Percentiles rank a stretch among this genome's conserved stretches.
Evolutionary conservation across 2,888 invertebrate species (phyloP).

Genomic region (Amblyjoppa proteus): DNA sequence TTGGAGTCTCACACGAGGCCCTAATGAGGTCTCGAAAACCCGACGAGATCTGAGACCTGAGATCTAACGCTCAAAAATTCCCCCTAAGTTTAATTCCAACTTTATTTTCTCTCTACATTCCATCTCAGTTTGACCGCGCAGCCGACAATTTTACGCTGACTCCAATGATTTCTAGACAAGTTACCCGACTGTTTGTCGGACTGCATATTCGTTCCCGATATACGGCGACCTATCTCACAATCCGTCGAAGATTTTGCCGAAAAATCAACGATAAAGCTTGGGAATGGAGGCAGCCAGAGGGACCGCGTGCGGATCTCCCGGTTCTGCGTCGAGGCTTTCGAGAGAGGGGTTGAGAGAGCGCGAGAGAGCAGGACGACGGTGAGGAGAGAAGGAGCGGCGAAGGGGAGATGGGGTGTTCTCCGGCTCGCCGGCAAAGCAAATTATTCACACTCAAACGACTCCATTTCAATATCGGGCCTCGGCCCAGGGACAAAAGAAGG

Average conservation of each 20-base stretch:
- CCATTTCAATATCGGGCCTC: constrained; percentile 88
- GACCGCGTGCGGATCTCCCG: constrained; percentile 46
- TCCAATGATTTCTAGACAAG: not conserved
- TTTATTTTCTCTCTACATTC: not conserved
- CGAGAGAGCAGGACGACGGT: constrained; percentile 60
- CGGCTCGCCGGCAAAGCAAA: constrained; percentile 87
- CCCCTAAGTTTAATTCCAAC: not conserved
- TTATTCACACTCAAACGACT: constrained; percentile 91
- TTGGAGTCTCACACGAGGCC: too few relatives aligned
- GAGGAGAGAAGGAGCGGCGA: constrained; percentile 57
- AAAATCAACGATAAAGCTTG: constrained; percentile 22
- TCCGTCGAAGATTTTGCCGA: constrained; percentile 47
- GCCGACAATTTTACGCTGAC: not conserved
- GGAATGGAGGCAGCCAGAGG: constrained; percentile 13
- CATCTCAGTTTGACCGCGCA: not conserved
- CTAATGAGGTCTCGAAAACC: too few relatives aligned
- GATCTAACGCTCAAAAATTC: not conserved
- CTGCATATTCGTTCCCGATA: not conserved
- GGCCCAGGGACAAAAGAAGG: constrained; percentile 87
- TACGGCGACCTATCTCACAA: constrained; percentile 21
- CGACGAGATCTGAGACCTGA: too few relatives aligned
- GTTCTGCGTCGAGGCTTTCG: constrained; percentile 57
- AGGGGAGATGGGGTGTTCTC: constrained; percentile 68
- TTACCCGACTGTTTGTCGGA: not conserved
- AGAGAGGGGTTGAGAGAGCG: constrained; percentile 42